Conservation (phyloP, 2,113 vertebrate genomes). For the Pantherophis guttatus region DNA sequence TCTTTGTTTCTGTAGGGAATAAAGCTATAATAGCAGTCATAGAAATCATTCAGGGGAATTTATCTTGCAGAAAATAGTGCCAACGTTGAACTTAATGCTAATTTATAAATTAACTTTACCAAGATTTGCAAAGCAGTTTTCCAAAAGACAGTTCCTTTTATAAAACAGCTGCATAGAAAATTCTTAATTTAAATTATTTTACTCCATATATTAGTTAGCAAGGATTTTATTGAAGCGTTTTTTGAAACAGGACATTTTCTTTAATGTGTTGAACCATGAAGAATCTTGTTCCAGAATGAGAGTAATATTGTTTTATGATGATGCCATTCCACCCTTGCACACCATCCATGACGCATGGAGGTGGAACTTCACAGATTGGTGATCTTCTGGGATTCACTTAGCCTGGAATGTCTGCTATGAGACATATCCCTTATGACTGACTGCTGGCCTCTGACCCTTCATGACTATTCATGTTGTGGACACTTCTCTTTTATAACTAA, state of each 20-base stretch:
- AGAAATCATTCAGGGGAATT: background rate
- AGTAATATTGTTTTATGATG: background rate
- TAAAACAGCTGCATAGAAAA: background rate
- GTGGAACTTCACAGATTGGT: background rate
- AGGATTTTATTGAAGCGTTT: background rate
- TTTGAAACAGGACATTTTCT: slow-evolving; percentile 13
- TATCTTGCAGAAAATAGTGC: background rate
- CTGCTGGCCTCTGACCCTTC: background rate
- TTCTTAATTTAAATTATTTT: slow-evolving; percentile 15
- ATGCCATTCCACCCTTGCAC: background rate
- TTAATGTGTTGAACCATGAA: background rate
- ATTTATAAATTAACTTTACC: background rate
- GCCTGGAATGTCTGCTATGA: background rate
- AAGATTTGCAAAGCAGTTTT: background rate
- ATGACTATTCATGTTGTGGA: background rate
- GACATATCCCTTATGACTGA: background rate
- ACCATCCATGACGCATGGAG: background rate
- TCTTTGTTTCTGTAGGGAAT: background rate
- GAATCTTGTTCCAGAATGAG: background rate
- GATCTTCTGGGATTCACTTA: background rate
- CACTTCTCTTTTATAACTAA: background rate
- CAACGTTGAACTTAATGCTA: background rate
- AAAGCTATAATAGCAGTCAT: background rate
- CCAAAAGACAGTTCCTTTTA: background rate
- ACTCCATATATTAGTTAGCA: slow-evolving; percentile 24